phyloP scores from a whole-genome alignment of 2,888 invertebrate genomes.

The Piscicola geometra region DNA sequence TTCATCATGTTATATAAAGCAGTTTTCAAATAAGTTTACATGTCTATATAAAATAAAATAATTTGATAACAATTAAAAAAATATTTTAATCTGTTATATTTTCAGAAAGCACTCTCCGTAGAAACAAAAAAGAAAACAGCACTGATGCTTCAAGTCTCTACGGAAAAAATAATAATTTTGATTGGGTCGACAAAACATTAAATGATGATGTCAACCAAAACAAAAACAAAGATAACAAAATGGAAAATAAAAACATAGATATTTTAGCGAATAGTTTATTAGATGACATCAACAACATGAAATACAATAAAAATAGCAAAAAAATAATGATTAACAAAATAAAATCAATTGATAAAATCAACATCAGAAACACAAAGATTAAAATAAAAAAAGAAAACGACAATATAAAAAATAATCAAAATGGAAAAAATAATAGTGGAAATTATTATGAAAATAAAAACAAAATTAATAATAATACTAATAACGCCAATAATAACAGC shows the following conservation, averaged over 20 bases:
- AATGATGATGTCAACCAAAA: not conserved
- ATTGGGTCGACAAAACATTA: not conserved
- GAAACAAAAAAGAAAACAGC: no score
- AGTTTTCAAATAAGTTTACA: no score
- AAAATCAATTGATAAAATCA: not conserved
- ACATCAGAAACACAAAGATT: not conserved
- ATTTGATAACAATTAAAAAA: no score
- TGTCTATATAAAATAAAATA: no score
- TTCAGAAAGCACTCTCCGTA: no score
- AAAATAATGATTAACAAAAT: not conserved
- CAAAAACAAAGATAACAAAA: not conserved
- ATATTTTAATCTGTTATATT: no score
- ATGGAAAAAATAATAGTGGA: constrained; percentile 13
- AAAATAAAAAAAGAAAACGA: not conserved
- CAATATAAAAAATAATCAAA: constrained; percentile 17
- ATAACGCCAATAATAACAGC: constrained; percentile 27
- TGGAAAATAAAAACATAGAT: constrained; percentile 3
- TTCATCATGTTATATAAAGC: no score
- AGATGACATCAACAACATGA: not conserved
- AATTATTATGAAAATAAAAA: constrained; percentile 22
- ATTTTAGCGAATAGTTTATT: not conserved
- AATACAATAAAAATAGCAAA: not conserved
- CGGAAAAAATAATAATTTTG: no score
- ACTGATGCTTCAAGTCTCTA: no score
- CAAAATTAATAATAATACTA: constrained; percentile 24